Base-by-base conservation (phyloP, 2,113 vertebrate genomes). In the Microtus ochrogaster region DNA sequence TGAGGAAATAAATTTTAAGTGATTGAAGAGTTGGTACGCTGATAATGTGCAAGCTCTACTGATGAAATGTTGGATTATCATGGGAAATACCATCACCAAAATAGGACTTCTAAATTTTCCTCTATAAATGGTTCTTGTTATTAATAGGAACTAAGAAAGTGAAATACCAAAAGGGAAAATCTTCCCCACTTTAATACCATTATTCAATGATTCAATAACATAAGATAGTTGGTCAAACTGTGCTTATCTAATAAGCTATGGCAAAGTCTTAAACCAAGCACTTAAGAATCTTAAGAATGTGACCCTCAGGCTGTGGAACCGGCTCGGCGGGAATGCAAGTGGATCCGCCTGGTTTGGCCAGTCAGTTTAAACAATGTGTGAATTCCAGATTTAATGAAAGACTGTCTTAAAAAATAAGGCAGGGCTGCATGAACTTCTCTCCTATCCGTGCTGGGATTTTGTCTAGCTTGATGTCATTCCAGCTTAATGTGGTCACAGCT, bases 91-190 rank as follows among this genome's bases (percentile, higher is more conserved):
- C 72, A 77, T 77, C 47, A 68, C 17, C 1, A 94, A 92, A 92
- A 77, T 17, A 72, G 30, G 10, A 70, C 41, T 87, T 77, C 66
- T 83, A 87, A 65, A 41, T 22, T 84, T 89, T 47, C 9, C 78
- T 82, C 73, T 82, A 68, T 74, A 79, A 94, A 74, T 91, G 68
- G 65, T 81, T 96, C 52, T 82, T 44, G 9, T 85, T 96, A 86
- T 83, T 94, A 73, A 63, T 41, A 47, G 44, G 7, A 96, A 90
- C n/a, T 8, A 89, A 49, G 26, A 72, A 86, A 82, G 3, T 82
- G 10, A 95, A 85, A 92, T 82, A 4, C 26, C 61, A 14, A 39
- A 19, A 89, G 1, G 21, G 52, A 0, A 47, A 70, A 22, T 92
- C 49, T 92, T 90, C 9, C 7, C 16, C 28, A 61, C 74, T 61